phyloP scores from a whole-genome alignment of 2,888 invertebrate species.

The Ceramica pisi region DNA sequence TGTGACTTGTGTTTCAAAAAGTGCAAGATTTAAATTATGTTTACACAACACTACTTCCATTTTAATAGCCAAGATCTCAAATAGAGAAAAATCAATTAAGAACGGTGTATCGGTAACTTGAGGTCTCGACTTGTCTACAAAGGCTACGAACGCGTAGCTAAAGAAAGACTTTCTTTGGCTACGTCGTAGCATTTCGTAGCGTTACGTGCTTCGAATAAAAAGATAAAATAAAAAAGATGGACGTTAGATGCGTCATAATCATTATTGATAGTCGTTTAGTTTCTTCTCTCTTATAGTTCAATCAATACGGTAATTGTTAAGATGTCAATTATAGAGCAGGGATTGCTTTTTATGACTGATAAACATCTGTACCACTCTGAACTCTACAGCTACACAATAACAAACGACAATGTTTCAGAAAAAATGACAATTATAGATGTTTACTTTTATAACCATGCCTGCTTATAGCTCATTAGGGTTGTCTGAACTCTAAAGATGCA shows the following conservation, averaged over 20 bases:
- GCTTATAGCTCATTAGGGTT: conserved; percentile 28
- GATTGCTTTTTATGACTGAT: conserved; percentile 16
- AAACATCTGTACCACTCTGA: conserved; percentile 17
- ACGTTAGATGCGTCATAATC: not conserved
- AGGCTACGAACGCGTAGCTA: conserved; percentile 19
- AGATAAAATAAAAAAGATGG: not conserved
- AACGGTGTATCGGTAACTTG: not conserved
- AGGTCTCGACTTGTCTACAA: not conserved
- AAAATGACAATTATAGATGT: conserved; percentile 42
- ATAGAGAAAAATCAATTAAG: not conserved
- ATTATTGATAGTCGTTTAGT: not conserved
- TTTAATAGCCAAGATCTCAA: not conserved
- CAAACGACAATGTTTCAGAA: conserved; percentile 36
- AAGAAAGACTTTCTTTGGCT: conserved; percentile 8
- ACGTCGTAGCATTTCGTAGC: not conserved
- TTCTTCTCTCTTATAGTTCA: conserved; percentile 1
- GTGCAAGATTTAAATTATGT: not conserved
- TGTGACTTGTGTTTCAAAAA: conserved; percentile 12
- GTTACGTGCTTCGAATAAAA: not conserved
- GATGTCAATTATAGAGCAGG: conserved; percentile 15
- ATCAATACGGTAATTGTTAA: conserved; percentile 21
- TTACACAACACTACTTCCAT: not conserved
- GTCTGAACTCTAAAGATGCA: not conserved
- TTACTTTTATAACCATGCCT: conserved; percentile 35
- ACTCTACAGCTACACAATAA: conserved; percentile 31